Evolutionary conservation across 2,888 invertebrate species (phyloP), one percentile per base, ranked within the genome.

Genomic region (Physocephala rufipes): DNA sequence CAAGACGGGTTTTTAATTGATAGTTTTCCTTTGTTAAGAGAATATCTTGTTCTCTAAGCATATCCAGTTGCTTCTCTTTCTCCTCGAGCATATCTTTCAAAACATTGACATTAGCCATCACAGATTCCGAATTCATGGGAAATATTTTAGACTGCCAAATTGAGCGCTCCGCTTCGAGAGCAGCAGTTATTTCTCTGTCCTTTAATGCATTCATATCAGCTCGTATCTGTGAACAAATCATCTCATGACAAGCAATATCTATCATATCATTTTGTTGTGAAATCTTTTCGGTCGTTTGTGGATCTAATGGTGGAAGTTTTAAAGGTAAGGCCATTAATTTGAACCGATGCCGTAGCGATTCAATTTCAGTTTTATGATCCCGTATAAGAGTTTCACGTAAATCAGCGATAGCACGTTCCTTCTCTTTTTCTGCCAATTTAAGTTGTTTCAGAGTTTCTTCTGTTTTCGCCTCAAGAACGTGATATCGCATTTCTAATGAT

Each of bases 361-460:
- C 93, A 55, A 95, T 87, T 84, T 95, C 93, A 21, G 90, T 91
- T 84, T 92, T 92, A 82, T 94, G 93, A 78, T 92, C 91, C 72
- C 90, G 87, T 67, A 89, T 90, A 75, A 94, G 87, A 75, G 90
- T 90, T 72, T 93, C 92, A 4, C 90, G 90, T 15, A 91, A 87
- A 68, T 92, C 92, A 77, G 91, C 91, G 15, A 93, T 85, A 28
- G 90, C 89, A 74, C 88, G 88, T 75, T 91, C 85, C 73, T 87
- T 87, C 7, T 84, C 83, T 16, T 70, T 72, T 13, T 82, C 78
- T 1, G 77, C 75, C 0, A 61, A 47, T n/a, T 79, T 72, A 49
- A 84, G 72, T 58, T 79, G 76, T 5, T 79, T 70, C 84, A 88
- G 79, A 53, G 82, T 28, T 28, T 80, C 75, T 21, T 80, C 79